Evolutionary conservation across 2,113 vertebrate genomes (phyloP), one percentile per base, ranked within the genome.

Genomic region (Osmerus eperlanus): DNA sequence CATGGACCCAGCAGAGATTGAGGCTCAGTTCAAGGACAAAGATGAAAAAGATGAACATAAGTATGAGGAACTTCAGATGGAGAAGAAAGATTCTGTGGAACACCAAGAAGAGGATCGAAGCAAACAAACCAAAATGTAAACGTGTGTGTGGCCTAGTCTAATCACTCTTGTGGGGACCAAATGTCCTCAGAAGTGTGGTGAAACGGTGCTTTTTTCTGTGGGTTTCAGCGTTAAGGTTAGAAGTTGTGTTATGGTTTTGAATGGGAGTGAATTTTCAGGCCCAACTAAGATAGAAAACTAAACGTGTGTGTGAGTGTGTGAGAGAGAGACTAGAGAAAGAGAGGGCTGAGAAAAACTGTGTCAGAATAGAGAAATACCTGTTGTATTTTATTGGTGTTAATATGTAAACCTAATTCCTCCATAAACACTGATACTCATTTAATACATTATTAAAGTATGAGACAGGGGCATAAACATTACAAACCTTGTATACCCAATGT

Each of bases 1-100:
- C 71, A 60, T 92, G 18, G 93, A 97, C 78, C 96, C 96, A 16
- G 74, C 79, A 4, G 93, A 93, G 80, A 83, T 96, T 11, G 97
- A 99, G 82, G 95, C 94, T 3, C 84, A 93, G 68, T 91, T 97
- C 29, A 85, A 67, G 7, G 86, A 91, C 2, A 88, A 92, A 2
- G 71, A 82, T 5, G n/a, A 84, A 11, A 76, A 83, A 0, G 76
- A 90, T 18, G 69, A 87, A 68, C 85, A 18, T 25, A 9, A 79
- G 19, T 73, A 67, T 18, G 7, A 61, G 13, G 0, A 64, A 7
- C 0, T 51, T 0, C 5, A 78, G 41, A 74, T 79, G 84, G 59
- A 60, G 18, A 83, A 65, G 72, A 85, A 7, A 76, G 9, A 55
- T 19, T 75, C 68, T 1, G 1, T 52, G 51, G 55, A 76, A 18